Percentiles rank a stretch among this genome's conserved stretches.
These are phyloP conservation scores for Drosophila borborema DNA, from an alignment of 2,888 invertebrate species.

Conservation along the genomic window DNA sequence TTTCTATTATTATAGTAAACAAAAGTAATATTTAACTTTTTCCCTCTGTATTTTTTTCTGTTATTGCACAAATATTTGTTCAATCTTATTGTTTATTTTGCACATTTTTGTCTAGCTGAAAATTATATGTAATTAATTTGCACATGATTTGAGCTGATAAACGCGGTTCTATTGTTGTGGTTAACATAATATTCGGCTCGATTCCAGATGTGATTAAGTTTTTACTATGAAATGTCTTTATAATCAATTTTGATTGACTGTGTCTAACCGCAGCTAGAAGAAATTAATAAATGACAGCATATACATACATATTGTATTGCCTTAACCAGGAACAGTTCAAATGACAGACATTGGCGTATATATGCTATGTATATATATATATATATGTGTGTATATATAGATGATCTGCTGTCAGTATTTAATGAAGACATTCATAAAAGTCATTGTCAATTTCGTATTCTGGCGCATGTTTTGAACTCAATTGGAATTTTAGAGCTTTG, in stretches of 20 bases:
- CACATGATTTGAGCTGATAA: conserved; percentile 18
- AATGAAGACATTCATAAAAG: conserved; percentile 73
- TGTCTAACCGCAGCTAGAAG: conserved; percentile 50
- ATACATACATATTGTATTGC: conserved; percentile 23
- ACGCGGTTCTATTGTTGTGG: conserved; percentile 65
- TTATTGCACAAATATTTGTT: conserved; percentile 1
- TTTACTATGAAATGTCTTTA: conserved; percentile 49
- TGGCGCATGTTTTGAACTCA: conserved; percentile 46
- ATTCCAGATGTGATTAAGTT: conserved; percentile 57
- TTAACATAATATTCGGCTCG: conserved; percentile 15
- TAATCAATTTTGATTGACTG: conserved; percentile 16
- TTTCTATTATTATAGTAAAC: background rate
- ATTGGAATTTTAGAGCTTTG: conserved; percentile 60
- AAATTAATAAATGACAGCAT: conserved; percentile 26
- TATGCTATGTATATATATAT: background rate
- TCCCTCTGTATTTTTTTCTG: background rate
- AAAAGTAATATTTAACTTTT: background rate
- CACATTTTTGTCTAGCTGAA: conserved; percentile 2
- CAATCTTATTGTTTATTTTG: background rate
- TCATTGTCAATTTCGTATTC: conserved; percentile 70
- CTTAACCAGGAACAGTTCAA: conserved; percentile 48
- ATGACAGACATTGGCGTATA: conserved; percentile 10
- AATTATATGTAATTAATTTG: conserved; percentile 8
- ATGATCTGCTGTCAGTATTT: conserved; percentile 52
- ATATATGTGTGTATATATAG: background rate